Evolutionary conservation across 1,140 invertebrate species (phyloP), one percentile per base, ranked within the genome.

Genomic region (Limonius californicus): DNA sequence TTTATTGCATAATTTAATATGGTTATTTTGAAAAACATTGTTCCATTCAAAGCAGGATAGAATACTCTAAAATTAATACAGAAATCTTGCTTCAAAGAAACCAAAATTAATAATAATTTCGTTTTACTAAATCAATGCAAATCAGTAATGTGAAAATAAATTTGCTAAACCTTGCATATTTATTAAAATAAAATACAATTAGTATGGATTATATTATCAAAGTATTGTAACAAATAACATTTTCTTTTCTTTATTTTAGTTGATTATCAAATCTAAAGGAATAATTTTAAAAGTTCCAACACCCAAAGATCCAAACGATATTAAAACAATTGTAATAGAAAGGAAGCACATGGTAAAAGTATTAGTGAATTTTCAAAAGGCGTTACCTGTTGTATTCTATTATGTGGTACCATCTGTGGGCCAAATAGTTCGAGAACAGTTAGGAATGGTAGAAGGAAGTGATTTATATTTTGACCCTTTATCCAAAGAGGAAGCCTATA

Each of bases 361-460:
- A 59, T 77, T 90, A 63, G 82, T 85, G 53, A 87, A 90, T 79
- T 89, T 90, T 78, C 84, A 85, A 4, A 88, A 86, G 71, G 74
- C 77, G 8, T 79, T 89, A 71, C 87, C 89, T 1, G 84, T 92
- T 1, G 77, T 94, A 55, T 92, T 93, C 78, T 82, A 93, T 69
- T 90, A 91, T 69, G 84, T 88, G 19, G 84, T 83, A 58, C 80
- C 81, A 47, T 79, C 75, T 30, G 86, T 84, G 73, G 90, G 85
- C 21, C 78, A 75, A 12, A 83, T 81, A 67, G 85, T 94, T 62
- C 81, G 90, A 61, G 82, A 84, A 72, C 70, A 82, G 15, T 80
- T 94, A 54, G 83, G 84, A 32, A 87, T 91, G 87, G 77, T 83
- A 21, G 82, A 83, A 68, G 84, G 85, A 64, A 62, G 70, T 84